Evolutionary conservation across 2,797 vertebrate species (phyloP).

Genomic region (Notolabrus celidotus): DNA sequence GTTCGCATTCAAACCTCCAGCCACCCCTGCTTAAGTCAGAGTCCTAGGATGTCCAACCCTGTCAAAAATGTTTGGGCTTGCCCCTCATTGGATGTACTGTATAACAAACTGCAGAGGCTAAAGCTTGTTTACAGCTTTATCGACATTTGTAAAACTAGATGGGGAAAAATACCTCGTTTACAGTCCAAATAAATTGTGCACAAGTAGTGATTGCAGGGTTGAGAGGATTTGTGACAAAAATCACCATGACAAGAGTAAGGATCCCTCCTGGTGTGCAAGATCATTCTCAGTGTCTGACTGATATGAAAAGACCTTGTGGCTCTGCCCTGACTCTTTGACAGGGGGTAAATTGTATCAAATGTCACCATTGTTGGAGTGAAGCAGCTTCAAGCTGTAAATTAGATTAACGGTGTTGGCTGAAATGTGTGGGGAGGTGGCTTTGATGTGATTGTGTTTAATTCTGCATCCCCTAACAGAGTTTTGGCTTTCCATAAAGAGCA

Average conservation of each 20-base stretch:
- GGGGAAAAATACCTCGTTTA: no score
- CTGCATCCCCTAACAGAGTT: conserved; percentile 34
- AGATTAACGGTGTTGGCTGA: conserved; percentile 54
- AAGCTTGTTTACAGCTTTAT: no score
- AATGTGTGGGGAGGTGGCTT: conserved; percentile 33
- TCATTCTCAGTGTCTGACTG: conserved; percentile 23
- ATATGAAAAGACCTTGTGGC: conserved; percentile 21
- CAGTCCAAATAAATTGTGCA: no score
- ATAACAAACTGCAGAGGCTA: no score
- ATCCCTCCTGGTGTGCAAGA: conserved; percentile 11
- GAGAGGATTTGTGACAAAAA: no score
- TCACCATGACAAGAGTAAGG: background rate
- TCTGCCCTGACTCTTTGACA: conserved; percentile 36
- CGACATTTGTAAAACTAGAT: no score
- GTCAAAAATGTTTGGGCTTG: no score
- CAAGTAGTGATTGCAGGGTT: no score
- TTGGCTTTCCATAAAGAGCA: conserved; percentile 31
- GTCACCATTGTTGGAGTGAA: conserved; percentile 40
- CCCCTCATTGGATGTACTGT: no score
- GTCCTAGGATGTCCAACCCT: no score
- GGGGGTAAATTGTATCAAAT: conserved; percentile 56
- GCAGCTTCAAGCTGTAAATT: conserved; percentile 59
- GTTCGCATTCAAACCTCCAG: no score
- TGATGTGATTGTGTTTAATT: conserved; percentile 60
- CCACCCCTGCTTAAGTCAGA: no score